Evolutionary conservation across 2,888 invertebrate species (phyloP), one percentile per base, ranked within the genome.

Genomic region (Ditula angustiorana): DNA sequence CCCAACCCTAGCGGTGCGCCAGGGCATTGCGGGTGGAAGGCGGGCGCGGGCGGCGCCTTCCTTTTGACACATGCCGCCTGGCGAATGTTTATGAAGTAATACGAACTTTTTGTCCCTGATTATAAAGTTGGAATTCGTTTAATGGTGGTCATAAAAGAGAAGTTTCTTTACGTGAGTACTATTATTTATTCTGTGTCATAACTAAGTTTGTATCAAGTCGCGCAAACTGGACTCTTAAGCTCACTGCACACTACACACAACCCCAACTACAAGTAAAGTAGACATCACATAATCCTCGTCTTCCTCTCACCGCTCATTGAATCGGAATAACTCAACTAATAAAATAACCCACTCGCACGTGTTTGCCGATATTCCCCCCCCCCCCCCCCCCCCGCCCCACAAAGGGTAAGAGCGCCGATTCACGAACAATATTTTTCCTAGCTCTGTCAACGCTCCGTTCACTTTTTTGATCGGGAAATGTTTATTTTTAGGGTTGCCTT

Each of bases 401-500:
- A 61, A 57, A 70, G 68, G 71, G 70, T 70, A 71, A 71, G 70
- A 66, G 67, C 69, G 66, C 58, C 61, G 69, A 66, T 68, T 69
- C 67, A 50, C 66, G 64, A 67, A 72, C 70, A 72, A 72, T 72
- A 71, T 71, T 71, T 53, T 71, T 66, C 63, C 67, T 61, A 68
- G 66, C 63, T 70, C 66, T 68, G 70, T 71, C 61, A 67, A 66
- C 57, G 65, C 61, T 67, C 55, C 58, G 64, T 24, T 53, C 59
- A 53, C 58, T 59, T 64, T 64, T 64, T 64, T 64, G 59, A 64
- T 64, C 64, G 58, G 47, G 53, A 64, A 57, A 50, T 62, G 59
- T 59, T 59, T 64, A 56, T 64, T 47, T 64, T 59, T 46, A 53
- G 64, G 59, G 53, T 52, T 16, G 30, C 53, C 26, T 23, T 11